These are phyloP conservation scores for Plusia festucae DNA, from an alignment of 2,888 invertebrate species.

Conservation along the genomic window DNA sequence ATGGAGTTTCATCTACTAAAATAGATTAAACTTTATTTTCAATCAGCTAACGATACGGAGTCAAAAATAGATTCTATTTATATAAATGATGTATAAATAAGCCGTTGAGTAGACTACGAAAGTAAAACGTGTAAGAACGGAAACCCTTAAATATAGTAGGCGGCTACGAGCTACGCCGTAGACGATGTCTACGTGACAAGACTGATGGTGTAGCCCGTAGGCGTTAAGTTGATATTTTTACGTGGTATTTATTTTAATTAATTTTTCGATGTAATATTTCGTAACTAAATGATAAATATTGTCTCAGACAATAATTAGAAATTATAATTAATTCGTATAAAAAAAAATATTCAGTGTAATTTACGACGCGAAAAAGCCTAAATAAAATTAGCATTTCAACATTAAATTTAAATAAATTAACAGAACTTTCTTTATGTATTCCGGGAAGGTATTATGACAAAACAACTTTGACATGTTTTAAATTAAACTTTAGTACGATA, in stretches of 20 bases:
- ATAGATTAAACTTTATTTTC: not conserved
- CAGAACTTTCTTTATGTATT: not conserved
- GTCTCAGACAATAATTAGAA: not conserved
- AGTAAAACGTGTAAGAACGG: not conserved
- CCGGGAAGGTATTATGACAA: not conserved
- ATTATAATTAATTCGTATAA: not conserved
- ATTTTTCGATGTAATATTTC: not conserved
- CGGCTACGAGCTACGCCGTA: slow-evolving; percentile 38
- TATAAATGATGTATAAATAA: not conserved
- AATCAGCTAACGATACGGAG: not conserved
- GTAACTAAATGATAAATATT: not conserved
- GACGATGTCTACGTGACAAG: slow-evolving; percentile 25
- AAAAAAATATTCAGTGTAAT: no score
- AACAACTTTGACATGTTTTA: not conserved
- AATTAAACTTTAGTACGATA: not conserved
- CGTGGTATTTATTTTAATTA: no score
- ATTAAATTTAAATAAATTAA: not conserved
- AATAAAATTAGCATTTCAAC: not conserved
- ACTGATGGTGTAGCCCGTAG: slow-evolving; percentile 13
- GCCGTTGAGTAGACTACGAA: slow-evolving; percentile 1
- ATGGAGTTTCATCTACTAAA: not conserved
- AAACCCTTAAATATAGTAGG: slow-evolving; percentile 14
- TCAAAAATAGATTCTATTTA: slow-evolving; percentile 4
- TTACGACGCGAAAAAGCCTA: no score
- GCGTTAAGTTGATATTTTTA: slow-evolving; percentile 19